Evolutionary conservation across 1,140 invertebrate genomes (phyloP).

Genomic region (Nebria ingens): DNA sequence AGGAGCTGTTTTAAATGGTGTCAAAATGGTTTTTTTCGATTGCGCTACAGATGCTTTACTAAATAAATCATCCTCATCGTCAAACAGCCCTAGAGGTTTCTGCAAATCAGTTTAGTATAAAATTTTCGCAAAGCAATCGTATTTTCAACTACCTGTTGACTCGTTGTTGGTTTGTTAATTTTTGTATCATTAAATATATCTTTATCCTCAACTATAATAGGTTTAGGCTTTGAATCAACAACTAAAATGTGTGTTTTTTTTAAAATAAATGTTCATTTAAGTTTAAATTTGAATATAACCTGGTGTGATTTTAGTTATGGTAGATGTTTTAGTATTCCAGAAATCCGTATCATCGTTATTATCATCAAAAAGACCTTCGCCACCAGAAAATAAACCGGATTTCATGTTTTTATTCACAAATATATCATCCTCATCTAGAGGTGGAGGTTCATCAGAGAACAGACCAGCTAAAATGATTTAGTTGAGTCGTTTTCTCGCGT

Average conservation of each 20-base stretch:
- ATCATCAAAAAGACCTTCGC: slow-evolving; percentile 30
- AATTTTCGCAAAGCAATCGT: too few species aligned
- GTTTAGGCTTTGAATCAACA: too few species aligned
- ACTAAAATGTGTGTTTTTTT: too few species aligned
- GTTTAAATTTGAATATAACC: too few species aligned
- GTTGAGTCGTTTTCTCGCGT: too few species aligned
- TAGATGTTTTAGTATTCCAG: background rate
- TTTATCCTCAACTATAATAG: too few species aligned
- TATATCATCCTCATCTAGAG: slow-evolving; percentile 32
- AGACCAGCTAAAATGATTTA: slow-evolving; percentile 36
- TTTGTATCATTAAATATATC: too few species aligned
- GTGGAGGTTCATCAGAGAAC: slow-evolving; percentile 42
- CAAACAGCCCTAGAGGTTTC: slow-evolving; percentile 16
- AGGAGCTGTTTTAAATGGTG: slow-evolving; percentile 18
- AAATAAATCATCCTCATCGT: slow-evolving; percentile 25
- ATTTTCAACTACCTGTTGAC: too few species aligned
- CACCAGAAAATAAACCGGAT: slow-evolving; percentile 36
- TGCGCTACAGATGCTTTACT: slow-evolving; percentile 16
- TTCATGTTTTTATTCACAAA: slow-evolving; percentile 24
- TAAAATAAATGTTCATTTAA: too few species aligned
- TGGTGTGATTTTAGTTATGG: background rate
- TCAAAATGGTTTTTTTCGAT: slow-evolving; percentile 32
- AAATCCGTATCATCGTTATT: slow-evolving; percentile 25
- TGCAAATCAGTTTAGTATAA: too few species aligned
- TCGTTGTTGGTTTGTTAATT: too few species aligned